Evolutionary conservation across 2,888 invertebrate species (phyloP).

Genomic region (Drosophila quinaria): DNA sequence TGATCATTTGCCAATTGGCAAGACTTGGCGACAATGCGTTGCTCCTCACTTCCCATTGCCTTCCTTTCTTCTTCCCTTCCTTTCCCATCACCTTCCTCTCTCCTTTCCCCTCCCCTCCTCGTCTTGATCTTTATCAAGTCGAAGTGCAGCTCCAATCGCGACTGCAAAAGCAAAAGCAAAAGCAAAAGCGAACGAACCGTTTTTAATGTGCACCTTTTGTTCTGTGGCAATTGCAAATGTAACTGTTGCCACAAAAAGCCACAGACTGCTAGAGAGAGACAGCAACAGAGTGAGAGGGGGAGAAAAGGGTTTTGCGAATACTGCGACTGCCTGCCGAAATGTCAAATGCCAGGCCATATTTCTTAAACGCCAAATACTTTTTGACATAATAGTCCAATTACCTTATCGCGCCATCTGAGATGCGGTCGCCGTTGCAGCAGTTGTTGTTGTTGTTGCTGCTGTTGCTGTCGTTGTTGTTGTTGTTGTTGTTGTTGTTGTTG

Average conservation of each 20-base stretch:
- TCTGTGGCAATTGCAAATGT: constrained; percentile 76
- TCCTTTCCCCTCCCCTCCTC: not conserved
- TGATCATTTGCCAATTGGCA: constrained; percentile 62
- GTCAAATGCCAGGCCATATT: constrained; percentile 85
- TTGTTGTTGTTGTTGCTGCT: constrained; percentile 36
- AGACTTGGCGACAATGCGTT: constrained; percentile 51
- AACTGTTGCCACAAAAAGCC: constrained; percentile 37
- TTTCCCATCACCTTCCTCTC: not conserved
- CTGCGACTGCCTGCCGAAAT: constrained; percentile 74
- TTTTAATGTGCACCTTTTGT: constrained; percentile 80
- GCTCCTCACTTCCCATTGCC: not conserved
- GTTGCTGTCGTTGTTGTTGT: constrained; percentile 27
- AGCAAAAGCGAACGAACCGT: constrained; percentile 39
- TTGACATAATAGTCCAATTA: constrained; percentile 85
- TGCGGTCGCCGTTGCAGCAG: constrained; percentile 72
- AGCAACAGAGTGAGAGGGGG: not conserved
- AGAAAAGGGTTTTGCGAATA: constrained; percentile 9
- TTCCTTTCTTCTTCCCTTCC: not conserved
- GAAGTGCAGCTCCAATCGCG: constrained; percentile 27
- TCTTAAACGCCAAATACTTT: constrained; percentile 85
- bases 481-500: constrained; percentile 33
- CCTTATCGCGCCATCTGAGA: constrained; percentile 85
- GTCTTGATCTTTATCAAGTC: constrained; percentile 46
- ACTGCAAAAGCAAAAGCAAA: constrained; percentile 2
- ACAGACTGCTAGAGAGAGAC: not conserved